Conservation (phyloP, 2,888 invertebrate genomes). For the Entomobrya proxima region DNA sequence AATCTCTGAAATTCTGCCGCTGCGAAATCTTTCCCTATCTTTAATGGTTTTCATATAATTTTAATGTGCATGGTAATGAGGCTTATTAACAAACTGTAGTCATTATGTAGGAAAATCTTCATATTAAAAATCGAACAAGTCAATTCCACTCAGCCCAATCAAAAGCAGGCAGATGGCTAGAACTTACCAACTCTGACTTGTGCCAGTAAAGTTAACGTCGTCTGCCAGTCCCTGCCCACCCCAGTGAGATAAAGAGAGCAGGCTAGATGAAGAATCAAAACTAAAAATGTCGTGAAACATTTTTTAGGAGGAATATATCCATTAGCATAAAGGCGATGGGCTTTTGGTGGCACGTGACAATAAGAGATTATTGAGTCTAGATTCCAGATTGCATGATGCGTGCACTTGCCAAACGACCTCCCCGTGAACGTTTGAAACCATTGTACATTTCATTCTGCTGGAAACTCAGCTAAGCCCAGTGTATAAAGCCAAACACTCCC, state of each 20-base stretch:
- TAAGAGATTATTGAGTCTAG: constrained; percentile 53
- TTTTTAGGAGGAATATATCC: constrained; percentile 3
- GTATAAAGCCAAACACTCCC: neutral
- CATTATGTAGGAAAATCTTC: neutral
- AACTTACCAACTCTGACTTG: no score
- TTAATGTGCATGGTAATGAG: constrained; percentile 23
- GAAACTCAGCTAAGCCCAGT: neutral
- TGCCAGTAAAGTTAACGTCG: neutral
- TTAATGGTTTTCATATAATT: neutral
- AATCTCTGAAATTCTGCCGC: neutral
- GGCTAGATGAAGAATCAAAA: constrained; percentile 7
- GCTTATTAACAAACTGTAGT: constrained; percentile 10
- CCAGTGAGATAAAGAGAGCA: no score
- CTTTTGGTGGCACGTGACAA: constrained; percentile 56
- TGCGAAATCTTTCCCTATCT: neutral
- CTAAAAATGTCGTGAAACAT: neutral
- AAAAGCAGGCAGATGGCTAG: neutral
- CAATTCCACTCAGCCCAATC: constrained; percentile 15
- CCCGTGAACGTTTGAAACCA: neutral
- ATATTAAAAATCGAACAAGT: neutral
- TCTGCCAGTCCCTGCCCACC: neutral
- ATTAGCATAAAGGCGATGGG: constrained; percentile 32
- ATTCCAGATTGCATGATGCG: neutral
- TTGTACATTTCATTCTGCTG: neutral
- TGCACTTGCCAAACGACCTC: constrained; percentile 48